Evolutionary conservation across 2,797 vertebrate species (phyloP), one percentile per base, ranked within the genome.

Genomic region (Carapus acus): DNA sequence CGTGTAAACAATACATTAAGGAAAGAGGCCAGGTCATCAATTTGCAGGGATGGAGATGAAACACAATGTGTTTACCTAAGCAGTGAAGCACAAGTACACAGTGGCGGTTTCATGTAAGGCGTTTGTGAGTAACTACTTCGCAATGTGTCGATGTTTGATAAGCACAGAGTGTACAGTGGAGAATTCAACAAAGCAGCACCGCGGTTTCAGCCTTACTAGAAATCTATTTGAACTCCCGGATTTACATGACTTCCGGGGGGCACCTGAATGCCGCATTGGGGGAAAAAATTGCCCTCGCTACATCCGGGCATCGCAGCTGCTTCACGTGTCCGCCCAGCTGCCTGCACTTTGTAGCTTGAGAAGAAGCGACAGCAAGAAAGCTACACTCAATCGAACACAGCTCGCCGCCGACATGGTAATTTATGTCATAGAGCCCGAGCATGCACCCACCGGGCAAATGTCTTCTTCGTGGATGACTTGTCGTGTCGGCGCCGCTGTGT

Each of bases 281-380:
- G n/a, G n/a, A n/a, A n/a, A n/a, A n/a, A 2, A 34, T 40, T 61
- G 23, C 19, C 43, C 31, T 27, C 27, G 46, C 22, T 27, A 65
- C 82, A 82, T 82, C 81, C 82, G 78, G 82, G 73, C 31, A 51
- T 38, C n/a, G 8, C 7, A 4, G 46, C 27, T 9, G 52, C 46
- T 58, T 70, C 81, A 77, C 78, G 66, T 74, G 82, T 77, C 65
- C 53, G 55, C 40, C 53, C 74, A 77, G 74, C 80, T 83, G 81
- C 73, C 40, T 55, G 36, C 62, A 62, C 54, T 64, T 47, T 45
- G 4, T 45, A 67, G 52, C 58, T 63, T 55, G 74, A 50, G 38
- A 45, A 72, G 59, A 50, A 49, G 41, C 49, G 24, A 16, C 15
- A 2, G 9, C 8, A 20, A 40, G 50, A 17, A 1, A 7, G 47